phyloP scores from a whole-genome alignment of 2,888 invertebrate species.

The Cylloceria caligata region DNA sequence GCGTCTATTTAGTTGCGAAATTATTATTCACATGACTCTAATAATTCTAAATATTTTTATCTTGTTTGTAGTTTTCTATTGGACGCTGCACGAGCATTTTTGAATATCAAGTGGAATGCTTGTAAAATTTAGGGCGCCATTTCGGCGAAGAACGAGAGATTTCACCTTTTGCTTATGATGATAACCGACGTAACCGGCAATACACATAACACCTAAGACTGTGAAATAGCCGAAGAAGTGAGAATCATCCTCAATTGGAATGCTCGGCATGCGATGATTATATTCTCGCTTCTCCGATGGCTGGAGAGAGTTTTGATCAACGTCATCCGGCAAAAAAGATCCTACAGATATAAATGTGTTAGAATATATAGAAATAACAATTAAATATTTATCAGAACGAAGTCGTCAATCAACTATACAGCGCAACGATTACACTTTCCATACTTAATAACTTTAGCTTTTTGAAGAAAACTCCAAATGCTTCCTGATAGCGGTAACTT shows the following conservation, averaged over 20 bases:
- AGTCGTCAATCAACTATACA: neutral
- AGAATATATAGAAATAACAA: neutral
- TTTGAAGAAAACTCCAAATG: no score
- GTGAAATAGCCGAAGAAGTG: slow-evolving; percentile 90
- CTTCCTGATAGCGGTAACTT: no score
- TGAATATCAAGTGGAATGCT: no score
- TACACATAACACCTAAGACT: slow-evolving; percentile 87
- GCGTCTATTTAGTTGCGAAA: neutral
- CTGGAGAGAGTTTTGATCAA: slow-evolving; percentile 5
- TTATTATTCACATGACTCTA: no score
- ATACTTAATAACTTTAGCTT: no score
- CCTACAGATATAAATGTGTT: slow-evolving; percentile 28
- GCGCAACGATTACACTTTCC: neutral
- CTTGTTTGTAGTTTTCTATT: no score
- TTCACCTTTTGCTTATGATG: slow-evolving; percentile 89
- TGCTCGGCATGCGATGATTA: slow-evolving; percentile 49
- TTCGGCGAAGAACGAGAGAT: slow-evolving; percentile 16
- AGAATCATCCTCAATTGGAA: slow-evolving; percentile 86
- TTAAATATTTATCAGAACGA: neutral
- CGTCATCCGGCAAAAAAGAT: slow-evolving; percentile 8
- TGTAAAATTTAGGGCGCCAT: no score
- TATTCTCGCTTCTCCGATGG: slow-evolving; percentile 38
- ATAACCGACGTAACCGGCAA: slow-evolving; percentile 88
- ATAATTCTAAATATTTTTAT: neutral
- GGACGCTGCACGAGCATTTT: no score